A percentile compares a stretch with the other conserved stretches of the same genome.
phyloP scores from a whole-genome alignment of 2,113 vertebrate genomes.

The Paralichthys olivaceus region DNA sequence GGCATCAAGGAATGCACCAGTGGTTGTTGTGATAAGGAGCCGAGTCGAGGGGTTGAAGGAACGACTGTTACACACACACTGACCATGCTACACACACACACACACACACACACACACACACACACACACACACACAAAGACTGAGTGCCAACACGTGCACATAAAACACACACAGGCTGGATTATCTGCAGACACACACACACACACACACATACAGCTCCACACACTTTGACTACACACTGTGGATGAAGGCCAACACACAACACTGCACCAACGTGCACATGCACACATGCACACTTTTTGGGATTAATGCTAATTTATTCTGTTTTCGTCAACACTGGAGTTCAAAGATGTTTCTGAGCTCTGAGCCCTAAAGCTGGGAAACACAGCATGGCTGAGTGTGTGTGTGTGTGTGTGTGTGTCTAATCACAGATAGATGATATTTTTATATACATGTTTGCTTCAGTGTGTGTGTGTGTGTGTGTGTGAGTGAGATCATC shows the following conservation, averaged over 20 bases:
- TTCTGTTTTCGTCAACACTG: conserved; percentile 28
- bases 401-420: conserved; percentile 15
- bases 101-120: conserved; percentile 12
- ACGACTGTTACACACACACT: conserved; percentile 8
- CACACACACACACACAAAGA: background rate
- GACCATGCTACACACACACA: background rate
- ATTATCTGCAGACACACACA: conserved; percentile 2
- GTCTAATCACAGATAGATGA: conserved; percentile 1
- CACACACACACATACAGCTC: background rate
- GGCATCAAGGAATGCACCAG: conserved; percentile 58
- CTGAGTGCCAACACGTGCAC: background rate
- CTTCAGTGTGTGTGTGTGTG: background rate
- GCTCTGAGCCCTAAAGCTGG: conserved; percentile 10
- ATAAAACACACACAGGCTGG: background rate
- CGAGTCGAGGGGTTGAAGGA: conserved; percentile 19
- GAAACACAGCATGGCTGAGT: background rate
- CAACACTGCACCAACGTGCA: background rate
- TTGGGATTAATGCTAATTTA: conserved; percentile 52
- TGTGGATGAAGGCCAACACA: conserved; percentile 12
- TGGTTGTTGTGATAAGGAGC: conserved; percentile 54
- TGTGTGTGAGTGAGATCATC: conserved; percentile 21
- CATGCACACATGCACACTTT: background rate
- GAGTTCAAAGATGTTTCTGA: conserved; percentile 39
- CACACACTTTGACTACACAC: conserved; percentile 1
- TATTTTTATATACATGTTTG: too few relatives aligned